phyloP scores from a whole-genome alignment of 2,113 vertebrate genomes.

The Oncorhynchus gorbuscha region DNA sequence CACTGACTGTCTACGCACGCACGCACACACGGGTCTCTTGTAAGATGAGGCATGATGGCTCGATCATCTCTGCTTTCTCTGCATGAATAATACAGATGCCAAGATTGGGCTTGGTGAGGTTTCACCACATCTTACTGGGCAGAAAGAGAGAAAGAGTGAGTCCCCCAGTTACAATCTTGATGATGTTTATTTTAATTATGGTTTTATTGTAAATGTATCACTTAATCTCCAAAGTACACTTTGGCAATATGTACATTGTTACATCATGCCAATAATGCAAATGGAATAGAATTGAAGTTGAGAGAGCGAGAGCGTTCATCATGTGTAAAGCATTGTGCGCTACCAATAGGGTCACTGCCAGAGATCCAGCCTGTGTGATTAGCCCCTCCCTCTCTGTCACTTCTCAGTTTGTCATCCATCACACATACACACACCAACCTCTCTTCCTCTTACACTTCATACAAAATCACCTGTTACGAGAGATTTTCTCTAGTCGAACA shows the following conservation, averaged over 20 bases:
- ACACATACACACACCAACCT: too few species aligned
- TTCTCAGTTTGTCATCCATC: conserved; percentile 15
- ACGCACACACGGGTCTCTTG: not conserved
- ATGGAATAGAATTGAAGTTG: too few species aligned
- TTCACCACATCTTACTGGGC: not conserved
- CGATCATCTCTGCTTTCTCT: not conserved
- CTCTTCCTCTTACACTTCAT: too few species aligned
- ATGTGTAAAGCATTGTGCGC: not conserved
- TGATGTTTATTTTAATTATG: too few species aligned
- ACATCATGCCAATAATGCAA: not conserved
- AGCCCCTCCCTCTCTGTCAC: conserved; percentile 12
- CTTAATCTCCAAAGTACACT: too few species aligned
- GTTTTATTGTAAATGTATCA: too few species aligned
- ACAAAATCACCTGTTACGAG: too few species aligned
- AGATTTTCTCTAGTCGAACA: too few species aligned
- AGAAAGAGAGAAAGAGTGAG: not conserved
- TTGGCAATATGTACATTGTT: too few species aligned
- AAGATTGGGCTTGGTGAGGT: not conserved
- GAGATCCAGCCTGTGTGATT: conserved; percentile 26
- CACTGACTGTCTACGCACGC: conserved; percentile 8
- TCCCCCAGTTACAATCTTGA: not conserved
- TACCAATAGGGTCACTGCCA: conserved; percentile 33
- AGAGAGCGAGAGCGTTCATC: not conserved
- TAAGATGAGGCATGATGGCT: too few species aligned
- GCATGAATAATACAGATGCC: too few species aligned